phyloP scores from a whole-genome alignment of 92 coral and sea anemone genomes.

The Pocillopora meandrina region DNA sequence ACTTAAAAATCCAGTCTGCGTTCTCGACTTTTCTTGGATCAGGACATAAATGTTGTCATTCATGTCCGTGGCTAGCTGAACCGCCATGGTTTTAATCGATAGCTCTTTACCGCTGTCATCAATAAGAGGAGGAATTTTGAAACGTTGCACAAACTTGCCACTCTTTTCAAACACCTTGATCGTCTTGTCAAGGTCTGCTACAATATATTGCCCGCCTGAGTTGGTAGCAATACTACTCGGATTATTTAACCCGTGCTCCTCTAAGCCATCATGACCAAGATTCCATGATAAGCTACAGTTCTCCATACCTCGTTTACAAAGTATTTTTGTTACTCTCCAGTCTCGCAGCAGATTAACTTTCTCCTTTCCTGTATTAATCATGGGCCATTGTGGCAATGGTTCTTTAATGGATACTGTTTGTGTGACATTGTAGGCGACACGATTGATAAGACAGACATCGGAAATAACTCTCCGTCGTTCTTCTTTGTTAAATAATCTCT shows the following conservation, averaged over 20 bases:
- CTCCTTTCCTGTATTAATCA: no score
- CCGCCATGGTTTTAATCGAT: no score
- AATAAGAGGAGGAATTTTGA: not conserved
- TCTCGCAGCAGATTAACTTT: no score
- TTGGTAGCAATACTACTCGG: not conserved
- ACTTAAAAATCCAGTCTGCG: not conserved
- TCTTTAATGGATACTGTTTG: no score
- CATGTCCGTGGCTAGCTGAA: no score
- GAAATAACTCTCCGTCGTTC: no score
- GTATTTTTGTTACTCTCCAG: no score
- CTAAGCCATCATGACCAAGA: constrained; percentile 21
- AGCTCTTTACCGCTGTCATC: no score
- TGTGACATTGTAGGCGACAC: no score
- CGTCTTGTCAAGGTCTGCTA: not conserved
- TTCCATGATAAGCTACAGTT: not conserved
- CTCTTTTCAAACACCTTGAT: constrained; percentile 6
- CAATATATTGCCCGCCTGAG: not conserved
- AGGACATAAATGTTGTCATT: not conserved
- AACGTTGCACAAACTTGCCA: constrained; percentile 4
- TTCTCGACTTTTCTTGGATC: not conserved
- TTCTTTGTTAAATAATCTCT: no score
- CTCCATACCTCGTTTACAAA: not conserved
- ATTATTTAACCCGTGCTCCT: not conserved
- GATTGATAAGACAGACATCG: no score
- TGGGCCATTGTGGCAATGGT: no score